Evolutionary conservation across 1,140 invertebrate species (phyloP).

Genomic region (Lepidurus couesii): DNA sequence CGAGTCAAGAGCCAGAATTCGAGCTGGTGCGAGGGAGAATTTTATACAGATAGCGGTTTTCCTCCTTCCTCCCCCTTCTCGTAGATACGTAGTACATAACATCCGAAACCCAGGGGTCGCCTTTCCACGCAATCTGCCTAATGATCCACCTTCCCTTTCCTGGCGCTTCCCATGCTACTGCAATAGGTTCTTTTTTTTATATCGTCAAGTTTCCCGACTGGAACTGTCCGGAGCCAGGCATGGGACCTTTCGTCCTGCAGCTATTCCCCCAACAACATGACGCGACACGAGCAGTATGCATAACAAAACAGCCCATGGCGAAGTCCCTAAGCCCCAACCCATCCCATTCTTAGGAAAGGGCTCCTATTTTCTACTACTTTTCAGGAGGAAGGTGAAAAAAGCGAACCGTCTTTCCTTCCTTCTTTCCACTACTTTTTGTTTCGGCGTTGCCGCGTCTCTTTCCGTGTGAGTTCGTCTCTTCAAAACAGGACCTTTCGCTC

Average conservation of each 20-base stretch:
- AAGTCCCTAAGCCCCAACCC: background rate
- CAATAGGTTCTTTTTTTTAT: background rate
- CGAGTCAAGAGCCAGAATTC: no score
- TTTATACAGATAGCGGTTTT: no score
- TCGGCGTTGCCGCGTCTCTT: background rate
- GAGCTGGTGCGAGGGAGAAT: no score
- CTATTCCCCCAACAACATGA: constrained; percentile 5
- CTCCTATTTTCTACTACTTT: background rate
- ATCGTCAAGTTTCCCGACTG: background rate
- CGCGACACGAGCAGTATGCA: constrained; percentile 12
- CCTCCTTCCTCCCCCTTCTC: background rate
- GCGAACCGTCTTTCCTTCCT: background rate
- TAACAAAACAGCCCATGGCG: constrained; percentile 2
- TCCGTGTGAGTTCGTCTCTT: background rate
- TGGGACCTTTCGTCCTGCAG: background rate
- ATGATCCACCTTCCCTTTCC: constrained; percentile 32
- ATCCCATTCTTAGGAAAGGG: background rate
- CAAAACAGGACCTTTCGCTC: background rate
- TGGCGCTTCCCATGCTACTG: constrained; percentile 29
- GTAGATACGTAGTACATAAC: background rate
- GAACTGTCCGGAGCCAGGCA: background rate
- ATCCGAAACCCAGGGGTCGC: background rate
- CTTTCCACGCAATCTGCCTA: constrained; percentile 31
- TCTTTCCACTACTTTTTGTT: background rate
- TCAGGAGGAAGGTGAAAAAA: background rate